Evolutionary conservation across 2,113 vertebrate species (phyloP).

Genomic region (Alaudala cheleensis): DNA sequence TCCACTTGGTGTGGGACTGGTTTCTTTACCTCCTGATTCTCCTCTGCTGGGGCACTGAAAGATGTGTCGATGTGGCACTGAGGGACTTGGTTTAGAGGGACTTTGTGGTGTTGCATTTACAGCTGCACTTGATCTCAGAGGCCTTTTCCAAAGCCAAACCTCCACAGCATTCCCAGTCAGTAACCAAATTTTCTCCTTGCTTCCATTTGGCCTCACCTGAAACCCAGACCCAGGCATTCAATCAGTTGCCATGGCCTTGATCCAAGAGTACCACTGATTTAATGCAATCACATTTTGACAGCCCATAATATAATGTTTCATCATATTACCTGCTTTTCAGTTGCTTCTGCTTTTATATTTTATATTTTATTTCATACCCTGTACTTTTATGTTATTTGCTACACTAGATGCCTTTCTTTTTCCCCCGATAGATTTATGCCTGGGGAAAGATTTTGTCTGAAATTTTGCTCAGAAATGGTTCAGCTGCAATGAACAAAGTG

Average conservation of each 20-base stretch:
- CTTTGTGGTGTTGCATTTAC: rapidly evolving
- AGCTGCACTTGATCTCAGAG: neutral
- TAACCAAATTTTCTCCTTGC: neutral
- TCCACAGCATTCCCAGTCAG: neutral
- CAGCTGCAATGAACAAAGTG: neutral
- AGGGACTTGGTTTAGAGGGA: neutral
- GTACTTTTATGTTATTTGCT: neutral
- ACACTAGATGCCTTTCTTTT: neutral
- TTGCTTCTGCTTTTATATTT: neutral
- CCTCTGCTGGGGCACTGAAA: neutral
- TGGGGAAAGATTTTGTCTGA: neutral
- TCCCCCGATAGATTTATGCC: neutral
- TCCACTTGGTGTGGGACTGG: neutral
- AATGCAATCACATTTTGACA: neutral
- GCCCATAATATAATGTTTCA: neutral
- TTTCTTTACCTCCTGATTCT: neutral
- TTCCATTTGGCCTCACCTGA: neutral
- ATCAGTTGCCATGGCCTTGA: neutral
- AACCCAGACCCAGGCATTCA: neutral
- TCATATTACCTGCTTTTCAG: neutral
- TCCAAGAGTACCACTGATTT: neutral
- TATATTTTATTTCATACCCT: neutral
- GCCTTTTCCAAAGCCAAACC: neutral
- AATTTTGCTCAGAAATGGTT: neutral
- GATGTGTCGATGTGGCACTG: rapidly evolving